These are phyloP conservation scores for Thermophis baileyi DNA, from an alignment of 2,113 vertebrate genomes.

Conservation along the genomic window DNA sequence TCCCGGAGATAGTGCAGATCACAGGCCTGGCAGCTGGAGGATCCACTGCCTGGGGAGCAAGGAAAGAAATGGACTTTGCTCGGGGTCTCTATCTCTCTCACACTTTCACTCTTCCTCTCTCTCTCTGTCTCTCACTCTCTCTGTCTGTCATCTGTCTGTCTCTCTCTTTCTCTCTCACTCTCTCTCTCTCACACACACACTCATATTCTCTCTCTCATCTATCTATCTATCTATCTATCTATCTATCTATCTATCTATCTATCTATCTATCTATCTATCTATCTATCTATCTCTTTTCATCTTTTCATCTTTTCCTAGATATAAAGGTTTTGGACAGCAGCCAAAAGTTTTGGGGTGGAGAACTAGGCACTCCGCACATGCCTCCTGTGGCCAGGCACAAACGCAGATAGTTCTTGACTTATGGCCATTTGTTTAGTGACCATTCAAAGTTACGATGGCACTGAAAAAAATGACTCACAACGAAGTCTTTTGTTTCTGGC, in stretches of 20 bases:
- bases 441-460: too few species aligned
- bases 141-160: too few species aligned
- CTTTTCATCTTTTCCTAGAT: background rate
- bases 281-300: too few species aligned
- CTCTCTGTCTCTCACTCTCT: too few species aligned
- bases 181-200: too few species aligned
- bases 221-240: too few species aligned
- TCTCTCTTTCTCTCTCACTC: too few species aligned
- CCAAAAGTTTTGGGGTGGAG: accelerated
- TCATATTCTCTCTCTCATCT: too few species aligned
- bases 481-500: background rate
- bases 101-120: too few species aligned
- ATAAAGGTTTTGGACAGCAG: background rate
- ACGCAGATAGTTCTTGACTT: background rate
- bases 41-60: slow-evolving; percentile 28
- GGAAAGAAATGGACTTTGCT: background rate
- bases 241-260: too few species aligned
- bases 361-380: background rate
- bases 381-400: background rate
- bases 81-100: accelerated
- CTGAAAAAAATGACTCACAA: background rate
- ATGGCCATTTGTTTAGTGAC: background rate
- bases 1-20: slow-evolving; percentile 49
- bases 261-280: too few species aligned
- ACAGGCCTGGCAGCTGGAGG: slow-evolving; percentile 58